Base-by-base conservation (phyloP, 2,113 vertebrate genomes). In the Neoarius graeffei region DNA sequence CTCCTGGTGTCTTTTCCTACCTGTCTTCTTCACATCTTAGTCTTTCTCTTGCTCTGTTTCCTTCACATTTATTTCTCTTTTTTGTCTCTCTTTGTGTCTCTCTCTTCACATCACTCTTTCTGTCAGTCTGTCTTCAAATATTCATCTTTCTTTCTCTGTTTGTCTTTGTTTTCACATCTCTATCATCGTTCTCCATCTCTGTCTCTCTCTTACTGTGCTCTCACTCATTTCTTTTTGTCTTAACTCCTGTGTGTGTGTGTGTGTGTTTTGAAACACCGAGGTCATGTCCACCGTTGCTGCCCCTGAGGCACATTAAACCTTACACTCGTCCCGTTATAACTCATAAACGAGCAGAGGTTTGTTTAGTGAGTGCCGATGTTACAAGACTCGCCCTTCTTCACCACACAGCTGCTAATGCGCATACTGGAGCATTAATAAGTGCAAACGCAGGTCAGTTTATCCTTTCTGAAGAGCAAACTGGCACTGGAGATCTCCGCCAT, bases 251-350 rank as follows among this genome's bases (percentile, higher is more conserved):
- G 57, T 23, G 19, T 62, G 71, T 80, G 73, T 66, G 60, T 81
- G 23, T 57, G 50, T 67, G 30, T 54, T 66, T 81, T 19, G 83
- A 85, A 90, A 83, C 57, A 90, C 88, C 91, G 92, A 93, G 92
- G 92, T 94, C 93, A 93, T 89, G 89, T 89, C 81, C 88, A 87
- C 89, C 91, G 86, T 90, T 17, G 60, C 25, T 14, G 87, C 91
- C 93, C 89, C 88, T 15, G 0, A 89, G 93, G 91, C 80, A 83
- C 87, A 85, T 90, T 93, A 94, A 93, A 94, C 91, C 25, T n/a
- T 50, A 15, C 50, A 89, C 93, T 93, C 88, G 89, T 42, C 30
- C 91, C 59, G 15, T 59, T 76, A 52, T 62, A 87, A 87, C 88
- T 88, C 6, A 27, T 66, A 85, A 90, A 88, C 50, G 7, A 79